Evolutionary conservation across 1,140 invertebrate genomes (phyloP).

Genomic region (Eulimnadia texana): DNA sequence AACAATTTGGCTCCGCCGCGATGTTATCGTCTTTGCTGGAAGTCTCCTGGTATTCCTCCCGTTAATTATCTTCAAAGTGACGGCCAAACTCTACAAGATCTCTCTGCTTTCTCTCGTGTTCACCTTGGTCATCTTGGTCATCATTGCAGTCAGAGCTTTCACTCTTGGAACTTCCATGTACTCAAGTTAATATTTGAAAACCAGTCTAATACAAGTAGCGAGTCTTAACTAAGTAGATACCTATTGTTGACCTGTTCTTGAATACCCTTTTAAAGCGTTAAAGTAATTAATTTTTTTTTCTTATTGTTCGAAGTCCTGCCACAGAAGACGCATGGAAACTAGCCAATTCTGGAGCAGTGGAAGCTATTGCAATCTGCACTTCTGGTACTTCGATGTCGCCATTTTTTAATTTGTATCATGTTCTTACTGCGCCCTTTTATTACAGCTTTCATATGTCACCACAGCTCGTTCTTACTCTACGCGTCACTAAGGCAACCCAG

Average conservation of each 20-base stretch:
- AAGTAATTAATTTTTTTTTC: too few relatives aligned
- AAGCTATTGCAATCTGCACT: slow-evolving; percentile 72
- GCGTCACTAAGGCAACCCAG: slow-evolving; percentile 62
- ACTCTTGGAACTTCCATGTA: slow-evolving; percentile 26
- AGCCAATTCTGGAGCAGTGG: slow-evolving; percentile 49
- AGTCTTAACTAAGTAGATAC: background rate
- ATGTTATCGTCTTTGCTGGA: slow-evolving; percentile 66
- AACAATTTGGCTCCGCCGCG: slow-evolving; percentile 47
- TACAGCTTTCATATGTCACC: slow-evolving; percentile 87
- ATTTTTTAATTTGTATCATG: too few relatives aligned
- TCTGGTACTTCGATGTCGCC: too few relatives aligned
- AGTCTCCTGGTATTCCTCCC: slow-evolving; percentile 64
- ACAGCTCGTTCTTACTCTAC: slow-evolving; percentile 77
- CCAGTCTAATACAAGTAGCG: too few relatives aligned
- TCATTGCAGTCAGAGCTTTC: slow-evolving; percentile 48
- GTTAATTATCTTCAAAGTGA: slow-evolving; percentile 64
- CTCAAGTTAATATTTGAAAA: too few relatives aligned
- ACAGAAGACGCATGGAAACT: slow-evolving; percentile 56
- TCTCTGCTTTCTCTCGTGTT: slow-evolving; percentile 63
- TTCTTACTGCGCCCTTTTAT: too few relatives aligned
- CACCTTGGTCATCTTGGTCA: slow-evolving; percentile 54
- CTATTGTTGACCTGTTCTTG: background rate
- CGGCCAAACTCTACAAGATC: slow-evolving; percentile 59
- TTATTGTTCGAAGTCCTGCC: slow-evolving; percentile 39
- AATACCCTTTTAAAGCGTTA: too few relatives aligned